Conservation (phyloP, 2,113 vertebrate genomes). For the Etia nguti region DNA sequence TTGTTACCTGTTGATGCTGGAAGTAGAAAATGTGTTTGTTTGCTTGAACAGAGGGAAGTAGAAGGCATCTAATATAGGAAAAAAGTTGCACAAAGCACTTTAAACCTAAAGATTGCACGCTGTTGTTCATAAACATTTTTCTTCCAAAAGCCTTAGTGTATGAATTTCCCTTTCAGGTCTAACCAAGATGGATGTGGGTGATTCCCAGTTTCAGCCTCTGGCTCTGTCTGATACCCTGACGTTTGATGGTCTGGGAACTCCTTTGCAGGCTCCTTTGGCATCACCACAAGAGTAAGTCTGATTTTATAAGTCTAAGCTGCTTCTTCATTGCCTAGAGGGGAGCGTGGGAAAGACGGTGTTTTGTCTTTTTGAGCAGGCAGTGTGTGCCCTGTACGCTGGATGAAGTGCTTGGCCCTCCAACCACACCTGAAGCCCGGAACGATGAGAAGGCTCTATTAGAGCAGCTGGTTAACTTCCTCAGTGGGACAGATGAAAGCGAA, state of each 20-base stretch:
- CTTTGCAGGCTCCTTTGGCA: slow-evolving; percentile 49
- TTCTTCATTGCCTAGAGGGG: neutral
- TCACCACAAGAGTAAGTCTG: slow-evolving; percentile 72
- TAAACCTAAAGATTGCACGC: neutral
- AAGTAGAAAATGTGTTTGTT: neutral
- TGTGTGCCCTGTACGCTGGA: slow-evolving; percentile 87
- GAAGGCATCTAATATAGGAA: neutral
- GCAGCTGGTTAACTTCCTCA: slow-evolving; percentile 92
- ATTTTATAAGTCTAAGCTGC: neutral
- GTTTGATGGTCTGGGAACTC: slow-evolving; percentile 60
- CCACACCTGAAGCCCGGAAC: slow-evolving; percentile 83
- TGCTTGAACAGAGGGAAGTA: neutral
- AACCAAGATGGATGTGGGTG: slow-evolving; percentile 65
- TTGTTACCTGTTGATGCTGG: neutral
- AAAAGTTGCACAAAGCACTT: neutral
- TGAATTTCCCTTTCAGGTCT: slow-evolving; percentile 38
- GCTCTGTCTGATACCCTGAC: slow-evolving; percentile 63
- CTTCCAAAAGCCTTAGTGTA: neutral
- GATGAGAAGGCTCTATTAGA: slow-evolving; percentile 93
- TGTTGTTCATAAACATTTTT: neutral
- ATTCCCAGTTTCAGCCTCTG: slow-evolving; percentile 68
- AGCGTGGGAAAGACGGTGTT: neutral
- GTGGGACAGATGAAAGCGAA: slow-evolving; percentile 94
- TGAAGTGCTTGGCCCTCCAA: slow-evolving; percentile 86
- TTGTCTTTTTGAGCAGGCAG: slow-evolving; percentile 69